Evolutionary conservation across 2,797 vertebrate genomes (phyloP).

Genomic region (Paguma larvata): DNA sequence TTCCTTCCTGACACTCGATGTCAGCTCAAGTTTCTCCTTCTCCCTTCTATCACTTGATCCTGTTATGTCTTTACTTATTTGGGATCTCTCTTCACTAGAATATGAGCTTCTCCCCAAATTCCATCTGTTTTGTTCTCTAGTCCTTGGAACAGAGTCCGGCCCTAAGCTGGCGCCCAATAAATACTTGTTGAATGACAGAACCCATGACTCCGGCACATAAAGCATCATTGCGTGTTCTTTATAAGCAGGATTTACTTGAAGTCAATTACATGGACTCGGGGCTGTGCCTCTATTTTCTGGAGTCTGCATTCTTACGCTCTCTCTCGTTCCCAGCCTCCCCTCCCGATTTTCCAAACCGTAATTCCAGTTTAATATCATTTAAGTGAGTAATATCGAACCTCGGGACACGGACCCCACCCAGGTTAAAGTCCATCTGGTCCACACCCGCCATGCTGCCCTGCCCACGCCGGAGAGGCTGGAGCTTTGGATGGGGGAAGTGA

Average conservation of each 20-base stretch:
- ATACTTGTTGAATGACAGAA: not conserved
- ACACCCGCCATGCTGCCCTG: slow-evolving; percentile 36
- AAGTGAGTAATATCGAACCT: slow-evolving; percentile 67
- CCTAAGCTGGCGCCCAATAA: not conserved
- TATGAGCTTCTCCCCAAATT: not conserved
- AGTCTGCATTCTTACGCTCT: not conserved
- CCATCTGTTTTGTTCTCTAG: not conserved
- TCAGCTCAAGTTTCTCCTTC: not conserved
- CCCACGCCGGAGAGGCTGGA: not conserved
- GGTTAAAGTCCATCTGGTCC: slow-evolving; percentile 66
- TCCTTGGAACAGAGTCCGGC: not conserved
- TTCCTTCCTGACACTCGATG: not conserved
- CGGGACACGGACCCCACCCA: slow-evolving; percentile 55
- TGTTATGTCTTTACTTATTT: not conserved
- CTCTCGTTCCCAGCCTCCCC: not conserved
- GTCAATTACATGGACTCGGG: not conserved
- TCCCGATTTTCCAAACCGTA: slow-evolving; percentile 53
- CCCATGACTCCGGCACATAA: not conserved
- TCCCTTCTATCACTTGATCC: not conserved
- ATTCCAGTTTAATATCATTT: slow-evolving; percentile 55
- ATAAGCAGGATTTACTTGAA: not conserved
- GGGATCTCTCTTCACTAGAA: not conserved
- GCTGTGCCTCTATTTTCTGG: not conserved
- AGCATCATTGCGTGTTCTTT: not conserved
- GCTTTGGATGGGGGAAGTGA: not conserved